A percentile compares a stretch with the other conserved stretches of the same genome.
phyloP scores from a whole-genome alignment of 2,888 invertebrate genomes.

The Halictus ligatus region DNA sequence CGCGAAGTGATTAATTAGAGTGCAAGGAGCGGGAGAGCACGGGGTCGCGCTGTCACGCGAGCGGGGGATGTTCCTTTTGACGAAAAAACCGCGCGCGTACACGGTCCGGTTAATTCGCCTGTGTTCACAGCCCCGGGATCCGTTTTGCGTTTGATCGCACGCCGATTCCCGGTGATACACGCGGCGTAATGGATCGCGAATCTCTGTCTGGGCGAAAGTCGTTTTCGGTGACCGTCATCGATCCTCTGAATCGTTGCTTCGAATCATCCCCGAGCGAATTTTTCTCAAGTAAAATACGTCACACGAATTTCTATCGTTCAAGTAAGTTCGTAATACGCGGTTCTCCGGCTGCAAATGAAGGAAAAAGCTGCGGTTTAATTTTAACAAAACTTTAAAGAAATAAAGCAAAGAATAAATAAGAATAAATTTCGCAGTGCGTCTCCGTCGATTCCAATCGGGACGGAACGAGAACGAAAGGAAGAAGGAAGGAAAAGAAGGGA shows the following conservation, averaged over 20 bases:
- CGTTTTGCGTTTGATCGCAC: not conserved
- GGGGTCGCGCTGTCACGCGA: not conserved
- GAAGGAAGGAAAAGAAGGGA: not conserved
- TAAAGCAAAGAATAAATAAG: too few species aligned
- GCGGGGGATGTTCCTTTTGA: conserved; percentile 20
- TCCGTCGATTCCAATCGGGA: not conserved
- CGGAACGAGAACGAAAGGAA: not conserved
- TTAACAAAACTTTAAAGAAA: too few species aligned
- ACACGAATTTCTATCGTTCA: too few species aligned
- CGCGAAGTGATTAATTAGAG: conserved; percentile 52
- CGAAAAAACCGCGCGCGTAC: conserved; percentile 23
- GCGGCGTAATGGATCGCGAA: not conserved
- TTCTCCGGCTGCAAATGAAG: too few species aligned
- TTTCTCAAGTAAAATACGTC: too few species aligned
- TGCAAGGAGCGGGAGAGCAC: not conserved
- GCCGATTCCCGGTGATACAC: not conserved
- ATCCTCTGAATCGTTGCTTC: not conserved
- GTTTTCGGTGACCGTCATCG: too few species aligned
- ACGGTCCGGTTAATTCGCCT: not conserved
- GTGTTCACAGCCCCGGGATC: not conserved
- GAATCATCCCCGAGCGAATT: too few species aligned
- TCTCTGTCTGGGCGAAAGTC: not conserved
- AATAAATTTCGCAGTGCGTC: too few species aligned
- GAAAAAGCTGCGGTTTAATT: too few species aligned
- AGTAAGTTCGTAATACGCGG: too few species aligned